Conservation (phyloP, 1,140 invertebrate genomes). For the Caenorhabditis remanei region DNA sequence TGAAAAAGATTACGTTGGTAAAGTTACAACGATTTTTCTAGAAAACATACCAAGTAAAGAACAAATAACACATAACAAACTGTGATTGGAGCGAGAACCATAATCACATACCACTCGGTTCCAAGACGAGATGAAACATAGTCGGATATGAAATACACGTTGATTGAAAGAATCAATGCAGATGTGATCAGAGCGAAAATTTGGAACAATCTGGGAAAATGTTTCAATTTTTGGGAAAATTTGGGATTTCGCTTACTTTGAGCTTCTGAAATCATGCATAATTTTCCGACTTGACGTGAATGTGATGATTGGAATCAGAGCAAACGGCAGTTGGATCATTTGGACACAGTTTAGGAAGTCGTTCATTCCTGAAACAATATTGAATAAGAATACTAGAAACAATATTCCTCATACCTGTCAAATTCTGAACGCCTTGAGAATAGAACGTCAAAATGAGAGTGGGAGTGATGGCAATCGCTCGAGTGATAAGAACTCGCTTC, state of each 20-base stretch:
- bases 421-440: slow-evolving; percentile 83
- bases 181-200: slow-evolving; percentile 78
- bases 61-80: slow-evolving; percentile 60
- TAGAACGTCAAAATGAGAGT: slow-evolving; percentile 85
- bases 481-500: slow-evolving; percentile 89
- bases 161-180: slow-evolving; percentile 85
- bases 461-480: slow-evolving; percentile 89
- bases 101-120: slow-evolving; percentile 61
- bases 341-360: slow-evolving; percentile 85
- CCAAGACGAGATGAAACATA: slow-evolving; percentile 59
- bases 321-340: slow-evolving; percentile 79
- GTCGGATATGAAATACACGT: slow-evolving; percentile 83
- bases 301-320: slow-evolving; percentile 88
- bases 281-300: slow-evolving; percentile 87
- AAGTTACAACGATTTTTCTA: too few relatives aligned
- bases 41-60: slow-evolving; percentile 56
- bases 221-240: neutral
- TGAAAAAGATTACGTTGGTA: neutral
- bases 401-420: slow-evolving; percentile 81
- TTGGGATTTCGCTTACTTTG: slow-evolving; percentile 80
- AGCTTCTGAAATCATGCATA: slow-evolving; percentile 89
- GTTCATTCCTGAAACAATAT: slow-evolving; percentile 82
- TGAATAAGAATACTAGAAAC: neutral
- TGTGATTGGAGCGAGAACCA: slow-evolving; percentile 47
- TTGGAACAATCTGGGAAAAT: slow-evolving; percentile 70